Percentiles rank a stretch among this genome's conserved stretches.
These are phyloP conservation scores for Spatula clypeata DNA, from an alignment of 2,797 vertebrate genomes.

Conservation along the genomic window DNA sequence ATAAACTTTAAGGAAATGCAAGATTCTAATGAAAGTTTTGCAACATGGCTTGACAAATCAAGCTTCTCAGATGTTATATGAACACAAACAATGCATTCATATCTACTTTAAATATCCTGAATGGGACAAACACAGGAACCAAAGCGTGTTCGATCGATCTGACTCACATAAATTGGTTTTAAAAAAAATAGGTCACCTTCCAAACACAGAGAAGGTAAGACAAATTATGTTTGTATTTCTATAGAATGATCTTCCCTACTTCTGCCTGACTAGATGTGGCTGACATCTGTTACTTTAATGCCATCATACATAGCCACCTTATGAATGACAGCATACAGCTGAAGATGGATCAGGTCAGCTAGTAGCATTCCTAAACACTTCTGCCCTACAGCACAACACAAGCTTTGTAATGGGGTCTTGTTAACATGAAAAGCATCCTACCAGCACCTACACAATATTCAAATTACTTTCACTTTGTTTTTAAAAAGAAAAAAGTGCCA, in stretches of 20 bases:
- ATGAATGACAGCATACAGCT: not conserved
- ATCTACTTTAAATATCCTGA: not conserved
- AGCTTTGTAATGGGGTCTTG: not conserved
- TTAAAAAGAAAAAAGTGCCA: not conserved
- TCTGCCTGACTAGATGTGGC: not conserved
- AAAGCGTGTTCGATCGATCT: not conserved
- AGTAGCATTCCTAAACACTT: not conserved
- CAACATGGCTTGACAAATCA: not conserved
- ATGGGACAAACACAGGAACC: not conserved
- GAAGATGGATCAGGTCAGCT: not conserved
- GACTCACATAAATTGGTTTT: not conserved
- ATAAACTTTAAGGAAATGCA: conserved; percentile 34
- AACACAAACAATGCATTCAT: not conserved
- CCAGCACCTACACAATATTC: not conserved
- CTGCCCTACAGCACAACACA: not conserved
- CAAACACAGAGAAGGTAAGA: not conserved
- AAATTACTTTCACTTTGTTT: not conserved
- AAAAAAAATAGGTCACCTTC: conserved; percentile 28
- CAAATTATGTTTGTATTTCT: not conserved
- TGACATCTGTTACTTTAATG: conserved; percentile 51
- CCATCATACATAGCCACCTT: not conserved
- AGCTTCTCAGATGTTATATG: not conserved
- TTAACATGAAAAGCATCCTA: not conserved
- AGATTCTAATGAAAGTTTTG: conserved; percentile 24
- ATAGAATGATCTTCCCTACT: not conserved